Base-by-base conservation (phyloP, 1,140 invertebrate species). In the Drosophila mayri region DNA sequence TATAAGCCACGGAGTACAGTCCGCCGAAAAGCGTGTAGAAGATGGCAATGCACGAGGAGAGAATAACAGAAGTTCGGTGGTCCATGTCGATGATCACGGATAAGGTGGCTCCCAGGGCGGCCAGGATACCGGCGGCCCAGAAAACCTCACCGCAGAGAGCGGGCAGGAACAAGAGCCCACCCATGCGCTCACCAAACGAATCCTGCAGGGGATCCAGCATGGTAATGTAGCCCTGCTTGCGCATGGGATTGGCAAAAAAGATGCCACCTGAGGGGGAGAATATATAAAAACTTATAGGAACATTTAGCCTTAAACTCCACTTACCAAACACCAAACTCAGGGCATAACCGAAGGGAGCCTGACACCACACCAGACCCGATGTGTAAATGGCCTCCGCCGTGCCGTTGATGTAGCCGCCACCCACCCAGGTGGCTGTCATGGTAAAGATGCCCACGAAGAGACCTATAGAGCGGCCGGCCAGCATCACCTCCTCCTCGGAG, bases 341-440 rank as follows among this genome's bases (percentile, higher is more conserved):
- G 3, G 98, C 97, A 93, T 99, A 99, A 68, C 99, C 99, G 92
- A 99, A 97, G 0, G 99, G 99, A 40, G 98, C 99, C 93, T 99
- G 98, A 92, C 98, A 99, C 97, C 98, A 99, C 3, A 99, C 95
- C 67, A 99, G 93, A 0, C 98, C 98, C 57, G 94, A 95, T 16
- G 96, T 98, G 93, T 98, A 99, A 75, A 99, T 97, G 6, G 96
- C 97, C 93, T 99, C 98, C 3, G 99, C 98, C 50, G 99, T 99
- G 71, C 99, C 99, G 93, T 99, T 99, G 91, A 99, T 99, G 94
- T 99, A 99, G 35, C 98, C 99, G 38, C 99, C 99, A 62, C 99
- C 99, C 16, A 99, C 98, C 99, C 99, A 99, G 20, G 98, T 99
- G 20, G 98, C 98, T 96, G 98, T 99, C 98, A 99, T 99, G 16